phyloP scores from a whole-genome alignment of 1,140 invertebrate species.

The Neuroterus valhalla region DNA sequence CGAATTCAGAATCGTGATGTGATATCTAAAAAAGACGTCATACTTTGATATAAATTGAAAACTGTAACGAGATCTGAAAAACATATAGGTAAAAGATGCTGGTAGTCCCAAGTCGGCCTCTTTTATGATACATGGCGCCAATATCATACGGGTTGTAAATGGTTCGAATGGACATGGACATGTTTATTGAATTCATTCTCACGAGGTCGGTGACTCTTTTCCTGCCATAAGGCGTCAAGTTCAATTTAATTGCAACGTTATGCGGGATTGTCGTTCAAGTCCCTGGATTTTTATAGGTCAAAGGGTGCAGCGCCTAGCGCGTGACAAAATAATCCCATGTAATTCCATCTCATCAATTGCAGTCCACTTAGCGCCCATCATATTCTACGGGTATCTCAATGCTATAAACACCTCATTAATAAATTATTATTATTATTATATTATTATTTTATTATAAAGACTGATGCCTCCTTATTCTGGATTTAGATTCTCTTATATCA shows the following conservation, averaged over 20 bases:
- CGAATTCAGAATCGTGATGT: not conserved
- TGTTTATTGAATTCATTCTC: conserved; percentile 44
- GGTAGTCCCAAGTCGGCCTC: conserved; percentile 40
- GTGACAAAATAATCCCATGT: conserved; percentile 26
- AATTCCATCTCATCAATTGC: conserved; percentile 26
- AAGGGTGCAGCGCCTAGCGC: conserved; percentile 42
- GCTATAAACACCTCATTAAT: too few species aligned
- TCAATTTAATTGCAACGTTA: conserved; percentile 43
- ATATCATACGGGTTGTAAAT: conserved; percentile 45
- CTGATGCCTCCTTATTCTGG: too few species aligned
- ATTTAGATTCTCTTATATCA: too few species aligned
- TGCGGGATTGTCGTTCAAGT: conserved; percentile 53
- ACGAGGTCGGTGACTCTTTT: conserved; percentile 50
- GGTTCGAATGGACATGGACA: not conserved
- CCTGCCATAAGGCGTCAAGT: conserved; percentile 35
- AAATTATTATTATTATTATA: too few species aligned
- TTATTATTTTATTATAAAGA: too few species aligned
- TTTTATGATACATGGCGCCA: conserved; percentile 33
- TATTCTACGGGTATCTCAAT: conserved; percentile 23
- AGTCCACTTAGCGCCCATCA: not conserved
- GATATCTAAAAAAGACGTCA: not conserved
- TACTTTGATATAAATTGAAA: not conserved
- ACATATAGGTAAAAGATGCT: conserved; percentile 43
- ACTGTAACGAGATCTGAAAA: conserved; percentile 9
- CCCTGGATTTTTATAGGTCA: conserved; percentile 50